phyloP scores from a whole-genome alignment of 2,888 invertebrate species.

The Platycnemis pennipes region DNA sequence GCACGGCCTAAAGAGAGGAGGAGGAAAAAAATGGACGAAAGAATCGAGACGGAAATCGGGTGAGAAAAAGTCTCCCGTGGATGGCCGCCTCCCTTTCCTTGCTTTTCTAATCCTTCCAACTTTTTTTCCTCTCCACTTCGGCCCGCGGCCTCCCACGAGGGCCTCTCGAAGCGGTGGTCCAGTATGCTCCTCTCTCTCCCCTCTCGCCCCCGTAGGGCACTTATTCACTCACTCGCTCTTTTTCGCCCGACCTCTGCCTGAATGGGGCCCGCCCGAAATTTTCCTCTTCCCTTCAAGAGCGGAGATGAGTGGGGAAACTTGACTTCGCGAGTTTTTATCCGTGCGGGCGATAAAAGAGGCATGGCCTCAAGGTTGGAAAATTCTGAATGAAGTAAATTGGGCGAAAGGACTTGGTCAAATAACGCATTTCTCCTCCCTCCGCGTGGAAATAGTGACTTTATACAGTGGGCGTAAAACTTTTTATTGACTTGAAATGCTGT shows the following conservation, averaged over 20 bases:
- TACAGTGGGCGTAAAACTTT: not conserved
- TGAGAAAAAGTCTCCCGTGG: constrained; percentile 41
- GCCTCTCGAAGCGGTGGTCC: constrained; percentile 46
- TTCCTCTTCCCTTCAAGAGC: constrained; percentile 1
- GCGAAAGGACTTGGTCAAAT: constrained; percentile 24
- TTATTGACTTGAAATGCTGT: not conserved
- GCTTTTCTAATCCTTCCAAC: constrained; percentile 29
- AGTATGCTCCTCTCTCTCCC: not conserved
- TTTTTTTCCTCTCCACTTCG: not conserved
- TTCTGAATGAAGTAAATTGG: constrained; percentile 35
- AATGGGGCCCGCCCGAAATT: constrained; percentile 16
- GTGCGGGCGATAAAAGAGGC: constrained; percentile 6
- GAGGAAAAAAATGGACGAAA: constrained; percentile 26
- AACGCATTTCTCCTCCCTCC: not conserved
- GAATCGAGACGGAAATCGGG: constrained; percentile 61
- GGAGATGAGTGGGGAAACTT: constrained; percentile 26
- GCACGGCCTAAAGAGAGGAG: not conserved
- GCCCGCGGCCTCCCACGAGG: constrained; percentile 42
- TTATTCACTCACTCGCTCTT: constrained; percentile 5
- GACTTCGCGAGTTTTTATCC: constrained; percentile 30
- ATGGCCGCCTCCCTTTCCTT: not conserved
- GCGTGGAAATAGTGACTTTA: not conserved
- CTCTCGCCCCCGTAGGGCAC: not conserved
- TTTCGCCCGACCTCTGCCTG: not conserved
- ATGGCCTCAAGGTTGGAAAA: not conserved